phyloP scores from a whole-genome alignment of 1,140 invertebrate genomes.

The Drosophila azteca region DNA sequence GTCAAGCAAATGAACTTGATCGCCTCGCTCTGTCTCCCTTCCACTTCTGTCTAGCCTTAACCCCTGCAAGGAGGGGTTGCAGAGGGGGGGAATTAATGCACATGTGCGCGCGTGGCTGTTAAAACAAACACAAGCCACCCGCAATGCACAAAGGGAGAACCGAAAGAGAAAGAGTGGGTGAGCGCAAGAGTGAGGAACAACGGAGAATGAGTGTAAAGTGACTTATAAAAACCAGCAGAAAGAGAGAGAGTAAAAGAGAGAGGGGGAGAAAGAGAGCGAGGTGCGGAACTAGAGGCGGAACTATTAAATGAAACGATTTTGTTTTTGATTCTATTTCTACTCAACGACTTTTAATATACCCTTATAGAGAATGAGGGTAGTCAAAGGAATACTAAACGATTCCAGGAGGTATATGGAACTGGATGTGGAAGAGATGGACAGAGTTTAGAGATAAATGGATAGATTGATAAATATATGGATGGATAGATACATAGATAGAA shows the following conservation, averaged over 20 bases:
- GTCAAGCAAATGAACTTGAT: constrained; percentile 29
- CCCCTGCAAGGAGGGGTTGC: background rate
- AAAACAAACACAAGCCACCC: constrained; percentile 66
- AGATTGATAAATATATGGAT: too few relatives aligned
- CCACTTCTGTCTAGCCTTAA: too few relatives aligned
- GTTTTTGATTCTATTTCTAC: background rate
- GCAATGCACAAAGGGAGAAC: constrained; percentile 15
- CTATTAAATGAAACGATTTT: constrained; percentile 34
- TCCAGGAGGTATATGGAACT: too few relatives aligned
- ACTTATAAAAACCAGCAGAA: constrained; percentile 20
- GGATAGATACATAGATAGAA: too few relatives aligned
- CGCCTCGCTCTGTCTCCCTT: background rate
- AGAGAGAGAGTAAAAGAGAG: background rate
- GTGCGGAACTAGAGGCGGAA: background rate
- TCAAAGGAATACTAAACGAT: too few relatives aligned
- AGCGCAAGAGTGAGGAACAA: too few relatives aligned
- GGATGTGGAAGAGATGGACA: too few relatives aligned
- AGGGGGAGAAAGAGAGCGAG: background rate
- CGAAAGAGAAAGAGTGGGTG: background rate
- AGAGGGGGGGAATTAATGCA: background rate
- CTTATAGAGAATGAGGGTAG: too few relatives aligned
- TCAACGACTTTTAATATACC: background rate
- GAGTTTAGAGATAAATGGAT: too few relatives aligned
- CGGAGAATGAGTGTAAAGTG: background rate
- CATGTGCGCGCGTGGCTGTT: constrained; percentile 65